A percentile compares a stretch with the other conserved stretches of the same genome.
Conservation (phyloP, 2,888 invertebrate genomes). For the Limenitis camilla region DNA sequence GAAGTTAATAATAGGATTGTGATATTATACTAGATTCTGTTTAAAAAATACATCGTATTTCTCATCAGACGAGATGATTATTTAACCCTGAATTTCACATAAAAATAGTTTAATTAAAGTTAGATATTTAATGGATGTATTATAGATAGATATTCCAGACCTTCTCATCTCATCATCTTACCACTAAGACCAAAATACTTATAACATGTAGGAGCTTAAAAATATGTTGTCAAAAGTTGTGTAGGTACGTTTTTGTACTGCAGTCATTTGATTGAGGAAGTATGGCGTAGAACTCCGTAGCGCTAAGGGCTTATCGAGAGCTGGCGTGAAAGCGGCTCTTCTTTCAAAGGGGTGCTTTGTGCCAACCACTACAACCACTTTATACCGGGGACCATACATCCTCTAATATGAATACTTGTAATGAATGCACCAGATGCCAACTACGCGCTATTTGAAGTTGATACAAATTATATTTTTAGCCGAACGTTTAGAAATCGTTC, state of each 20-base stretch:
- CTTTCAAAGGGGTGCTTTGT: conserved; percentile 62
- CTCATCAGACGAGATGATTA: too few species aligned
- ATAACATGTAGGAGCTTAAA: too few species aligned
- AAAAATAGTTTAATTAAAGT: too few species aligned
- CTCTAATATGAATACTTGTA: conserved; percentile 37
- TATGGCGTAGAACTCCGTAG: conserved; percentile 20
- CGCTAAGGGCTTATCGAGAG: conserved; percentile 57
- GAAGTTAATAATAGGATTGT: too few species aligned
- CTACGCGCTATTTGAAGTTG: conserved; percentile 20
- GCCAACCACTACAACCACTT: conserved; percentile 54
- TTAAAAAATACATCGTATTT: too few species aligned
- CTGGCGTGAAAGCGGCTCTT: conserved; percentile 52
- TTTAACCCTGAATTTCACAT: too few species aligned
- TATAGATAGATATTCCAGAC: too few species aligned
- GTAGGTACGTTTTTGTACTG: conserved; percentile 12
- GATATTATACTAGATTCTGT: too few species aligned
- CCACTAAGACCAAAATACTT: too few species aligned
- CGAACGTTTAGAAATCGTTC: background rate
- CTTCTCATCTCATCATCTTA: background rate
- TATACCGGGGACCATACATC: conserved; percentile 39
- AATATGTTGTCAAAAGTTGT: conserved; percentile 4
- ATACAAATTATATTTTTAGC: conserved; percentile 19
- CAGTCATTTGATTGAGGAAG: conserved; percentile 21
- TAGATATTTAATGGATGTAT: too few species aligned
- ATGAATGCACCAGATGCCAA: conserved; percentile 31